A percentile compares a stretch with the other conserved stretches of the same genome.
Evolutionary conservation across 2,113 vertebrate species (phyloP).

Genomic region (Actenoides hombroni): DNA sequence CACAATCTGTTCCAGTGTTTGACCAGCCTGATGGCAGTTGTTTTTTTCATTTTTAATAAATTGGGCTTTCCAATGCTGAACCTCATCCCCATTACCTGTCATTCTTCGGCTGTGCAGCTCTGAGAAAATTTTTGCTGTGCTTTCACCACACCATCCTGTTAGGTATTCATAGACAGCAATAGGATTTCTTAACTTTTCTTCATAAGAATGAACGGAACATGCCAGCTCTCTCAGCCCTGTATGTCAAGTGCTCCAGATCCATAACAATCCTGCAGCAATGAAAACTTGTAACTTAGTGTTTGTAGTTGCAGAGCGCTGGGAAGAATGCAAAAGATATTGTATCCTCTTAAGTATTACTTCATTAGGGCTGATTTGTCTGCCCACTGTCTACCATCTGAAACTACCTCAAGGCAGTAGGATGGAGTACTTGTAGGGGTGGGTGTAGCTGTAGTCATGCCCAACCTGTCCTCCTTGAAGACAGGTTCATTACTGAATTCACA

Average conservation of each 20-base stretch:
- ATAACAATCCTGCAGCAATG: background rate
- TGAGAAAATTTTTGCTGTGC: background rate
- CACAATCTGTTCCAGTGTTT: background rate
- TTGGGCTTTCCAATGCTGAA: background rate
- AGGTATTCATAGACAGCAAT: background rate
- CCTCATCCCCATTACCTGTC: background rate
- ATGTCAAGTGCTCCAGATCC: background rate
- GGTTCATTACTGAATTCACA: background rate
- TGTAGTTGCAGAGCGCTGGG: background rate
- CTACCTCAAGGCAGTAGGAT: background rate
- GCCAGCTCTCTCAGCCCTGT: background rate
- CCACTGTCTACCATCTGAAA: background rate
- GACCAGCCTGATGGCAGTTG: background rate
- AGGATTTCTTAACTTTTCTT: background rate
- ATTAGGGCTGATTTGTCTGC: background rate
- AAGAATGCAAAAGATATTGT: background rate
- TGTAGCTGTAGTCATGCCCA: background rate
- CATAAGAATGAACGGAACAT: background rate
- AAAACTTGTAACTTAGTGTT: background rate
- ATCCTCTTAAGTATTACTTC: background rate
- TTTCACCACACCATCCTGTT: background rate
- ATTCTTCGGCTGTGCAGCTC: background rate
- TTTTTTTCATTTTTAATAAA: background rate
- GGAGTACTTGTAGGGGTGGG: background rate
- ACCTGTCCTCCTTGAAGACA: background rate